Conservation (phyloP, 2,113 vertebrate genomes). For the Syngnathus scovelli region DNA sequence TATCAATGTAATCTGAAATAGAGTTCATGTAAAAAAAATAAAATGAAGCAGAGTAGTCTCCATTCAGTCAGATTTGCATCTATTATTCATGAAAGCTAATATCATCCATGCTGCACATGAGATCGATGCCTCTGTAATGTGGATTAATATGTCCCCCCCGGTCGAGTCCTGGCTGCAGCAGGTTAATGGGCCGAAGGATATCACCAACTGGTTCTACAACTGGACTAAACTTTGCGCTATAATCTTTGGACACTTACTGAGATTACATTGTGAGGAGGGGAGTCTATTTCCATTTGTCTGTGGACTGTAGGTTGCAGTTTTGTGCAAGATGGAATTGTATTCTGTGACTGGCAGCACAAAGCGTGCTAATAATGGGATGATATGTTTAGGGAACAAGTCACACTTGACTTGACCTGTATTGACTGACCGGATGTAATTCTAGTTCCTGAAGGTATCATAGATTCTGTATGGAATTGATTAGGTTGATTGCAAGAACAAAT, state of each 20-base stretch:
- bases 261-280: neutral
- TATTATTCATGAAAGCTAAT: slow-evolving; percentile 65
- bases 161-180: slow-evolving; percentile 44
- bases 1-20: slow-evolving; percentile 29
- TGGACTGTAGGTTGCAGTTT: neutral
- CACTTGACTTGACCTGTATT: neutral
- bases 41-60: slow-evolving; percentile 30
- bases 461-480: slow-evolving; percentile 5
- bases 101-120: slow-evolving; percentile 33
- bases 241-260: slow-evolving; percentile 3
- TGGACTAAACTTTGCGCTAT: slow-evolving; percentile 26
- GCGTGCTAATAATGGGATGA: neutral
- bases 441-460: neutral
- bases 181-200: slow-evolving; percentile 59
- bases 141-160: slow-evolving; percentile 53
- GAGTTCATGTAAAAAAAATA: slow-evolving; percentile 31
- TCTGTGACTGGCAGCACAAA: neutral
- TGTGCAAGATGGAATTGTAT: neutral
- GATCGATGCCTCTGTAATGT: slow-evolving; percentile 68
- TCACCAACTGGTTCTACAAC: slow-evolving; percentile 41
- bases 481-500: slow-evolving; percentile 32
- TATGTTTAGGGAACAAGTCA: neutral
- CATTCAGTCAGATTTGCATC: slow-evolving; percentile 51
- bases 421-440: neutral
- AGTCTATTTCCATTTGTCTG: neutral